These are phyloP conservation scores for Megalops atlanticus DNA, from an alignment of 2,113 vertebrate genomes.

Conservation along the genomic window DNA sequence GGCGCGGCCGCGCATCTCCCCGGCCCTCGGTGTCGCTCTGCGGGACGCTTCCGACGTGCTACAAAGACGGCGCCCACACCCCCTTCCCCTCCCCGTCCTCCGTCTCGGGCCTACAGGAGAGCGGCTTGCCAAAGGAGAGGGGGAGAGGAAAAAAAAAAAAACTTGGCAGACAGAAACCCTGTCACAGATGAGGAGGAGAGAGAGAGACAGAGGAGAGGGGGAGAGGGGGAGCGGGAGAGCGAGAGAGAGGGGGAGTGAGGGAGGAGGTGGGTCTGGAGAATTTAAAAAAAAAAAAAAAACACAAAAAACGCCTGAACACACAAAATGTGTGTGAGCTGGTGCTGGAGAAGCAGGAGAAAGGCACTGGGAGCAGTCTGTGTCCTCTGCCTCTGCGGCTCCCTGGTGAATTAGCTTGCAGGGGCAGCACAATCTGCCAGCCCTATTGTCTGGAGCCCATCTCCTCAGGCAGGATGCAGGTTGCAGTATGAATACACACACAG, in stretches of 20 bases:
- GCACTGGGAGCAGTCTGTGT: too few relatives aligned
- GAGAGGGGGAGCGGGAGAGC: neutral
- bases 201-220: neutral
- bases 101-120: too few relatives aligned
- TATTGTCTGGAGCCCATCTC: neutral
- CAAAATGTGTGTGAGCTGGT: neutral
- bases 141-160: neutral
- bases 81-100: too few relatives aligned
- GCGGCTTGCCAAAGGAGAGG: neutral
- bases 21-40: neutral
- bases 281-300: too few relatives aligned
- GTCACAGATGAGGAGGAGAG: neutral
- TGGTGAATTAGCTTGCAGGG: neutral
- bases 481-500: too few relatives aligned
- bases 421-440: neutral
- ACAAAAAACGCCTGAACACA: too few relatives aligned
- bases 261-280: too few relatives aligned
- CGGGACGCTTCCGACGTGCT: neutral
- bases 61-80: neutral
- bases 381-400: too few relatives aligned
- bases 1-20: too few relatives aligned
- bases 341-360: neutral
- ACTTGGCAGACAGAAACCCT: neutral
- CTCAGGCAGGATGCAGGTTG: too few relatives aligned
- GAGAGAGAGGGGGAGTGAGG: neutral